Evolutionary conservation across 2,113 vertebrate genomes (phyloP).

Genomic region (Alectura lathami): DNA sequence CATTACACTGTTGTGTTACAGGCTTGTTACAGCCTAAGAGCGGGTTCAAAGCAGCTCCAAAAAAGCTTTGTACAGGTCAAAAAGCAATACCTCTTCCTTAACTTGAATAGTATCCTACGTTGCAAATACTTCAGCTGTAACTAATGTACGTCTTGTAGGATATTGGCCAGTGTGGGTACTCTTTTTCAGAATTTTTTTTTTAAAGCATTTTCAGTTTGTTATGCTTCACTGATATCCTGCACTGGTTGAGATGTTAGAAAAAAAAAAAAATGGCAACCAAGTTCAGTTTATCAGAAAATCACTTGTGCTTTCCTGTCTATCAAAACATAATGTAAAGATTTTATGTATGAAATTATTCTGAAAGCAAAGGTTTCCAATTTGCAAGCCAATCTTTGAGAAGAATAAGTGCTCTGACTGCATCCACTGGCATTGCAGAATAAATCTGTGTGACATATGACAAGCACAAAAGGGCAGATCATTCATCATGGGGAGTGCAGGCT

Average conservation of each 20-base stretch:
- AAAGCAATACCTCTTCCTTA: background rate
- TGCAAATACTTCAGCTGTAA: background rate
- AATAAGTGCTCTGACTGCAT: background rate
- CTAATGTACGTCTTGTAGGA: background rate
- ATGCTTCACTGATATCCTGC: background rate
- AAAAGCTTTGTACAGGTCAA: background rate
- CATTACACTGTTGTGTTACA: background rate
- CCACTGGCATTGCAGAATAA: background rate
- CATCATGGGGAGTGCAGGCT: slow-evolving; percentile 33
- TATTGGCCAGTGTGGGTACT: background rate
- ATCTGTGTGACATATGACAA: slow-evolving; percentile 20
- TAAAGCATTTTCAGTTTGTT: background rate
- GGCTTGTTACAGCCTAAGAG: background rate
- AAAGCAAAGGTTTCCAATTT: slow-evolving; percentile 18
- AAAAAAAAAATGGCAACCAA: background rate
- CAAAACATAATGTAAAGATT: slow-evolving; percentile 5
- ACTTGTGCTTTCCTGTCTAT: background rate
- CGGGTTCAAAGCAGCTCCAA: background rate
- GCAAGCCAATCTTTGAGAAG: background rate
- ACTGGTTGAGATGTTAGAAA: background rate
- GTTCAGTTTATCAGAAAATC: background rate
- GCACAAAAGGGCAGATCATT: slow-evolving; percentile 61
- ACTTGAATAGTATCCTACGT: background rate
- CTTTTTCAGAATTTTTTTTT: background rate
- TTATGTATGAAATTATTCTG: background rate